These are phyloP conservation scores for Philypnodon macrostomus DNA, from an alignment of 2,797 vertebrate genomes.

Conservation along the genomic window DNA sequence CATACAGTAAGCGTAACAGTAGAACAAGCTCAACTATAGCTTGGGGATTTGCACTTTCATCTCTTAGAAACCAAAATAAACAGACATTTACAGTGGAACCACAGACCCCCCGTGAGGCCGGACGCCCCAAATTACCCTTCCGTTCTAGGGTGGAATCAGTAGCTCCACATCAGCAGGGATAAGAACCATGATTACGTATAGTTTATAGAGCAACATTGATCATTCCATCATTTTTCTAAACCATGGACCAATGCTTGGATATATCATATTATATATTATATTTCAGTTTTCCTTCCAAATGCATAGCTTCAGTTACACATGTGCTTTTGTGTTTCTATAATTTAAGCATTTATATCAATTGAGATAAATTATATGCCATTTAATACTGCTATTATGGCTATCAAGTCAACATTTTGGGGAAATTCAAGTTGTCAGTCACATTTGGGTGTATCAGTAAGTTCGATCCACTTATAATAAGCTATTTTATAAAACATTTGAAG, in stretches of 20 bases:
- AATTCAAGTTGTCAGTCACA: constrained; percentile 2
- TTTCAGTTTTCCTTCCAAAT: constrained; percentile 7
- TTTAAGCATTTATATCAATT: constrained; percentile 8
- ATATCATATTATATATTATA: neutral
- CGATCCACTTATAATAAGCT: no score
- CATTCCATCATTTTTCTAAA: constrained; percentile 18
- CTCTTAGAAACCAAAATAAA: constrained; percentile 64
- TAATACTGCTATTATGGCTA: neutral
- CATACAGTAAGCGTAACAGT: constrained; percentile 44
- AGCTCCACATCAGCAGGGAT: constrained; percentile 11
- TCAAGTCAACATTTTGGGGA: neutral
- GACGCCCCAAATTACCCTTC: constrained; percentile 20
- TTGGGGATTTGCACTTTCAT: constrained; percentile 68
- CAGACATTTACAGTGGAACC: constrained; percentile 61
- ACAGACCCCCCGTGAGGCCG: constrained; percentile 50
- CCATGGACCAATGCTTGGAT: constrained; percentile 7
- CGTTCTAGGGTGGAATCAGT: constrained; percentile 35
- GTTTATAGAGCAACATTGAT: constrained; percentile 29
- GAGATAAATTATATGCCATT: constrained; percentile 7
- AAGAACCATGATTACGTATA: constrained; percentile 29
- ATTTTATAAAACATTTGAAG: no score
- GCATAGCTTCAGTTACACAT: neutral
- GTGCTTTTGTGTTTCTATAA: constrained; percentile 1
- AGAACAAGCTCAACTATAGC: constrained; percentile 67
- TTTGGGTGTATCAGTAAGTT: neutral